Evolutionary conservation across 2,113 vertebrate genomes (phyloP), one percentile per base, ranked within the genome.

Genomic region (Enhydra lutris): DNA sequence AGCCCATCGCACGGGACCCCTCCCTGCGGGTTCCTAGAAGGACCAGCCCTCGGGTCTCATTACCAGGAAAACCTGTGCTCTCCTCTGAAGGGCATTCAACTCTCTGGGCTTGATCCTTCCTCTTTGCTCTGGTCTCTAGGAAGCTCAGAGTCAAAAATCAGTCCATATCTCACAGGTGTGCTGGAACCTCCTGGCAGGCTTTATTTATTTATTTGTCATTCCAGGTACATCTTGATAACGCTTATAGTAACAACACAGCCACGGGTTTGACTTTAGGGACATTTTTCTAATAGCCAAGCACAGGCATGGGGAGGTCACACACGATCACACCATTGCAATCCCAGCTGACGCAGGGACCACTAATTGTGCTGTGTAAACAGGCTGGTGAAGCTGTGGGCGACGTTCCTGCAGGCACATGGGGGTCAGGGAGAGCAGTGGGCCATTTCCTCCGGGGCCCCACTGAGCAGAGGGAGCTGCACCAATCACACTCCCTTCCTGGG

Each of bases 311-410:
- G 73, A 24, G 0, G 18, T 1, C 34, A 8, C 1, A 6, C 1
- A 59, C 2, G 0, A 8, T 39, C 81, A 31, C 7, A 12, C 1
- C 0, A 1, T 0, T 1, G 3, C 21, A 3, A 1, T 1, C 3
- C 13, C 6, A 39, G 39, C 14, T 24, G 39, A 7, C 1, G 24
- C 18, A 14, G n/a, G 47, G 3, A 13, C 1, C 13, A 26, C 65
- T 23, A 11, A 8, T 8, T 17, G 50, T 7, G 34, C 88, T 24
- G 1, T 21, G 6, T 3, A 7, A 50, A 39, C 31, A 3, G 71
- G 50, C 50, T 11, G 39, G 10, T 4, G 34, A 20, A 7, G 89
- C 65, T 7, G 71, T 4, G 26, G 47, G 7, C 4, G n/a, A 26
- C 0, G 31, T 12, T 7, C 50, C 90, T 6, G 6, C 0, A 21